Evolutionary conservation across 2,888 invertebrate species (phyloP).

Genomic region (Odontomyia ornata): DNA sequence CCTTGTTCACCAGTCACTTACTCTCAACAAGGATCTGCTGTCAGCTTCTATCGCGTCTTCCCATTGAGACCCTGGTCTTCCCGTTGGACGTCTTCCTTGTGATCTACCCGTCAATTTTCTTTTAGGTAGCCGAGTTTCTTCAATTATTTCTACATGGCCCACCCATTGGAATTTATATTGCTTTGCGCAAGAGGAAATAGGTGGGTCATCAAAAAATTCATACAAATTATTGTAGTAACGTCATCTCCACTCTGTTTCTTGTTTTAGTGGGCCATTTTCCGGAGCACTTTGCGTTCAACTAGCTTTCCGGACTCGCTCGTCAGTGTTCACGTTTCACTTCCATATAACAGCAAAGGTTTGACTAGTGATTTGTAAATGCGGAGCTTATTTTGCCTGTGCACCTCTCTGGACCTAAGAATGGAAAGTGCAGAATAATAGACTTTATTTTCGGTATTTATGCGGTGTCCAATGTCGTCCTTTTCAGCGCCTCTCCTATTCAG

Average conservation of each 20-base stretch:
- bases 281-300: too few species aligned
- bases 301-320: too few species aligned
- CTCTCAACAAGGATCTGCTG: not conserved
- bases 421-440: too few species aligned
- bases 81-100: not conserved
- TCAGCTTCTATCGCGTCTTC: not conserved
- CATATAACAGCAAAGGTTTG: too few species aligned
- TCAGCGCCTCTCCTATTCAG: too few species aligned
- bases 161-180: not conserved
- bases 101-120: not conserved
- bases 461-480: too few species aligned
- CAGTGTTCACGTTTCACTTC: too few species aligned
- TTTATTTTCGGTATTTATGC: too few species aligned
- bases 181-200: not conserved
- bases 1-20: not conserved
- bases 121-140: not conserved
- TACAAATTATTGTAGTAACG: not conserved
- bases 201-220: not conserved
- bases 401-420: too few species aligned
- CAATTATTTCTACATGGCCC: not conserved
- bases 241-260: not conserved
- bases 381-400: too few species aligned
- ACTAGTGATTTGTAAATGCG: too few species aligned
- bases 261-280: too few species aligned
- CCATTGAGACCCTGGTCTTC: not conserved